Evolutionary conservation across 2,797 vertebrate species (phyloP).

Genomic region (Enteromius anoplus): DNA sequence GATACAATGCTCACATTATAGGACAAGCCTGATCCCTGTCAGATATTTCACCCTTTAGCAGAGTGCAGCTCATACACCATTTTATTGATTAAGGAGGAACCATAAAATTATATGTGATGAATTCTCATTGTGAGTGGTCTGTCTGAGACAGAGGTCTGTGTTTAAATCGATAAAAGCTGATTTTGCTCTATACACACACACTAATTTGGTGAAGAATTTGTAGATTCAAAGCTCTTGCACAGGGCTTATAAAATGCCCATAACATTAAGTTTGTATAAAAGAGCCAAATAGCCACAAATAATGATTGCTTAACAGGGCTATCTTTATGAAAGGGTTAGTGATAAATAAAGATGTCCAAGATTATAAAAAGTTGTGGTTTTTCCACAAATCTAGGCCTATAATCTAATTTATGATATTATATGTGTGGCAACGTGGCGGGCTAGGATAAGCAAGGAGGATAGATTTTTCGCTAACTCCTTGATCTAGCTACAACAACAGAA

Average conservation of each 20-base stretch:
- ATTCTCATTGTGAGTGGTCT: slow-evolving; percentile 60
- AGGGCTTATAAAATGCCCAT: background rate
- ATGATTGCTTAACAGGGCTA: background rate
- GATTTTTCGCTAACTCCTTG: too few species aligned
- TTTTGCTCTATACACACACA: slow-evolving; percentile 38
- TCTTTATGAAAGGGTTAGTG: background rate
- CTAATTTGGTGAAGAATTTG: slow-evolving; percentile 16
- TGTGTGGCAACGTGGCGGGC: too few species aligned
- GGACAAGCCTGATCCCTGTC: background rate
- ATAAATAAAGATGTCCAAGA: background rate
- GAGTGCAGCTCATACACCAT: slow-evolving; percentile 31
- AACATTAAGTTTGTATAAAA: background rate
- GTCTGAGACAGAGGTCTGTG: slow-evolving; percentile 60
- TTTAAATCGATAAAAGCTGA: slow-evolving; percentile 56
- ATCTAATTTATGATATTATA: background rate
- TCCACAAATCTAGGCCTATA: background rate
- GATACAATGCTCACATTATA: background rate
- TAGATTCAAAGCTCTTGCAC: background rate
- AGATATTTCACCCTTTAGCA: slow-evolving; percentile 32
- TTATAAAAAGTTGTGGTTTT: background rate
- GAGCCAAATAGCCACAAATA: background rate
- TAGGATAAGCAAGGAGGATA: too few species aligned
- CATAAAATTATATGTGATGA: slow-evolving; percentile 68
- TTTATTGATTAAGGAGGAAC: slow-evolving; percentile 69
- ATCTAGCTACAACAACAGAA: too few species aligned